phyloP scores from a whole-genome alignment of 2,888 invertebrate species.

The Drosophila nigritarsus region DNA sequence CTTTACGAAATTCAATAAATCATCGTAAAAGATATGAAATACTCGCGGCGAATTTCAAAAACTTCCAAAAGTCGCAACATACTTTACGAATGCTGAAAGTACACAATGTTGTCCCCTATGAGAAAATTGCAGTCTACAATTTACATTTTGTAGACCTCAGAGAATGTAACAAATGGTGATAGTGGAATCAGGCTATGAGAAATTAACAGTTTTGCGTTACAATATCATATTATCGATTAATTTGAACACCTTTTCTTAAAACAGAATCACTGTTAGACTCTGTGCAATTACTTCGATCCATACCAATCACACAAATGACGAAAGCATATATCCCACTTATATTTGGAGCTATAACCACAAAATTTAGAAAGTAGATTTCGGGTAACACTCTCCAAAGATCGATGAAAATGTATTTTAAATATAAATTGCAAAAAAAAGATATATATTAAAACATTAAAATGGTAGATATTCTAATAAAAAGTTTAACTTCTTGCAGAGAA shows the following conservation, averaged over 20 bases:
- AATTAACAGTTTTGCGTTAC: too few relatives aligned
- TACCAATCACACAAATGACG: not conserved
- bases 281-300: not conserved
- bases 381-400: not conserved
- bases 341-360: not conserved
- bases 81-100: not conserved
- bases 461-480: not conserved
- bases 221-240: not conserved
- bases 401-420: not conserved
- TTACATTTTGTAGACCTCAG: not conserved
- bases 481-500: constrained; percentile 87
- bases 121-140: not conserved
- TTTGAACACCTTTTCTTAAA: not conserved
- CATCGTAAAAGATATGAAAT: too few relatives aligned
- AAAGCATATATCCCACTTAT: not conserved
- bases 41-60: not conserved
- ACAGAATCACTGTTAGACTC: not conserved
- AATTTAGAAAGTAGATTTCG: not conserved
- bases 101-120: not conserved
- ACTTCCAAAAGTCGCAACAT: not conserved
- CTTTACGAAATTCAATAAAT: not conserved
- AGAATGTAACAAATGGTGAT: not conserved
- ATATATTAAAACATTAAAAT: not conserved
- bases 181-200: not conserved
- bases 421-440: not conserved